Base-by-base conservation (phyloP, 2,113 vertebrate genomes). In the Chloropsis cyanopogon region DNA sequence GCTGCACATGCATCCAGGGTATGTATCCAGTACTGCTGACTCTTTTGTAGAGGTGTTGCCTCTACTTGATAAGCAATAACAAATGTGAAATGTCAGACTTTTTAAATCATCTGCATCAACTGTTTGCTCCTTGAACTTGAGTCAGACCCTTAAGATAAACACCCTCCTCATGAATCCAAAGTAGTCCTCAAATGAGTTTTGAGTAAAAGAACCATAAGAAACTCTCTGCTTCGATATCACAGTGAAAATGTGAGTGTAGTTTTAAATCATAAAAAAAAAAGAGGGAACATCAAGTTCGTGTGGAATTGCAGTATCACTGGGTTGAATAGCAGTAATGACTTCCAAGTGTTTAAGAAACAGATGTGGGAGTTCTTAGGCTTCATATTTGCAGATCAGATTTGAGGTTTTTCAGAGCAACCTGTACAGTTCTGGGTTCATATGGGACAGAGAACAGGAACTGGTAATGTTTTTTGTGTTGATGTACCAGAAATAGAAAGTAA, bases 401-500 rank as follows among this genome's bases (percentile, higher is more conserved):
- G 57, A 57, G 11, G 4, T 41, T 77, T 84, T 88, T 47, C 9
- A n/a, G 49, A 81, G 22, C 33, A 86, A 68, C 8, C 28, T 88
- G 44, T 19, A 41, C 5, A 26, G 20, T 83, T 83, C 33, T 81
- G 35, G 18, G n/a, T 54, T 94, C 7, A 2, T 37, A 56, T 52
- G 25, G 18, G 47, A 46, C 37, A 68, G 25, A 92, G 21, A 42
- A 75, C 0, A 0, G 49, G 39, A 90, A 61, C 6, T 29, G 23
- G n/a, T 77, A 28, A 46, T 50, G 17, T 5, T 6, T 56, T 79
- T 59, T 61, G 11, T 37, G 10, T 68, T 81, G 22, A 6, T 79
- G 37, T 60, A 82, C 18, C 16, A 85, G 77, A 92, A 88, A 71
- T 22, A 94, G 93, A 89, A 95, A 95, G 84, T 46, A 73, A 90